Evolutionary conservation across 2,888 invertebrate species (phyloP), one percentile per base, ranked within the genome.

Genomic region (Andrena haemorrhoa): DNA sequence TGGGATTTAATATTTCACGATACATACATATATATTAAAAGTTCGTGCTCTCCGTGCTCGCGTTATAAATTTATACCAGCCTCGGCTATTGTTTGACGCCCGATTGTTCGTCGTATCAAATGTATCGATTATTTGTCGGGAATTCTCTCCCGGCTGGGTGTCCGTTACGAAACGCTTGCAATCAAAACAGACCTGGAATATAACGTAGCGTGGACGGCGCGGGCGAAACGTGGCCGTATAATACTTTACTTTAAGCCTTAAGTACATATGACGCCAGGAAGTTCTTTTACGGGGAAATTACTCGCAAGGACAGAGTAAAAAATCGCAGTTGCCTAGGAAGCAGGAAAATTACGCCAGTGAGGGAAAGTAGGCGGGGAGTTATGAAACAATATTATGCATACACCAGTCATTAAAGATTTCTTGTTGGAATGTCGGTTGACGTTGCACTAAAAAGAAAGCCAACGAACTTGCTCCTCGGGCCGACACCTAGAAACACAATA

Each of bases 91-190:
- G 61, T 78, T 53, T 53, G 60, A 56, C 63, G n/a, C 29, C n/a
- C 71, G 51, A 61, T 61, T 61, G 66, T 75, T 51, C 33, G 8
- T 23, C 51, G 53, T n/a, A 51, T 41, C 20, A 56, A 56, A 64
- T 20, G 51, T 68, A 77, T 77, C 41, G 60, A 77, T 66, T 66
- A 77, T 66, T 77, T 60, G 26, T 12, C 41, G 35, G n/a, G n/a
- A 20, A n/a, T 23, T 10, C 35, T 16, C 26, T 23, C 12, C 26
- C 26, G 23, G 33, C 33, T 16, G 26, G 41, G 31, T 60, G 29
- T 16, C 56, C 10, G 23, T 60, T 31, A 31, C 60, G 29, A 60
- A 41, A 5, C 41, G 41, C 41, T 41, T 41, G 41, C 41, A 41
- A 41, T 41, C 41, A 41, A 41, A 41, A 41, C 16, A 41, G 41